Conservation (phyloP, 2,888 invertebrate species). For the Pterobdella sp. region DNA sequence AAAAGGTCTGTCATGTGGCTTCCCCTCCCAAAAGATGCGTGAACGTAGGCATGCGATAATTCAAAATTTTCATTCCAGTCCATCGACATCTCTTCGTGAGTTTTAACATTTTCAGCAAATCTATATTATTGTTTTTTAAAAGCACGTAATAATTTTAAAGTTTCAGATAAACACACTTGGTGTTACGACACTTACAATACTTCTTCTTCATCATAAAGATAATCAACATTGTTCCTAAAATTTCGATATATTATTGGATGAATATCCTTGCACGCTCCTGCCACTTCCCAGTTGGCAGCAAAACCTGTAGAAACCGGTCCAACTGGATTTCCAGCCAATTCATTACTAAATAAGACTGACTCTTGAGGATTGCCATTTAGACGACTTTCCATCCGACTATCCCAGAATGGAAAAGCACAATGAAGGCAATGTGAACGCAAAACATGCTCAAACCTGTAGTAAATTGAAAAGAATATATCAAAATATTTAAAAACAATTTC, state of each 20-base stretch:
- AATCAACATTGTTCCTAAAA: neutral
- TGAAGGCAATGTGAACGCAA: neutral
- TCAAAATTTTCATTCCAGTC: constrained; percentile 40
- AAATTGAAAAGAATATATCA: neutral
- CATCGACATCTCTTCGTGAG: constrained; percentile 16
- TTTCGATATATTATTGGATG: neutral
- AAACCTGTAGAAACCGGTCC: constrained; percentile 46
- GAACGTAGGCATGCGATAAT: constrained; percentile 41
- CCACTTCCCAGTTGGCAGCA: constrained; percentile 43
- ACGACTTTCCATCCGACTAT: constrained; percentile 10
- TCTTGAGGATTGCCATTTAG: constrained; percentile 17
- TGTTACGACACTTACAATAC: neutral
- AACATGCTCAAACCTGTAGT: constrained; percentile 4
- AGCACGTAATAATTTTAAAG: no score
- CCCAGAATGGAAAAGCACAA: constrained; percentile 19
- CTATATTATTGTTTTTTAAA: no score
- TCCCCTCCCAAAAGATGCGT: constrained; percentile 42
- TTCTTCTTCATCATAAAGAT: constrained; percentile 13
- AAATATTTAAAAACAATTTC: neutral
- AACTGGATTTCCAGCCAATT: constrained; percentile 46
- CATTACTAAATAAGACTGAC: constrained; percentile 44
- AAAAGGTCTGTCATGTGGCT: constrained; percentile 43
- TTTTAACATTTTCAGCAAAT: neutral
- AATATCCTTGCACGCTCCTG: neutral
- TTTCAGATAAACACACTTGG: neutral